Conservation (phyloP, 2,888 invertebrate genomes). For the Atrina japonica region DNA sequence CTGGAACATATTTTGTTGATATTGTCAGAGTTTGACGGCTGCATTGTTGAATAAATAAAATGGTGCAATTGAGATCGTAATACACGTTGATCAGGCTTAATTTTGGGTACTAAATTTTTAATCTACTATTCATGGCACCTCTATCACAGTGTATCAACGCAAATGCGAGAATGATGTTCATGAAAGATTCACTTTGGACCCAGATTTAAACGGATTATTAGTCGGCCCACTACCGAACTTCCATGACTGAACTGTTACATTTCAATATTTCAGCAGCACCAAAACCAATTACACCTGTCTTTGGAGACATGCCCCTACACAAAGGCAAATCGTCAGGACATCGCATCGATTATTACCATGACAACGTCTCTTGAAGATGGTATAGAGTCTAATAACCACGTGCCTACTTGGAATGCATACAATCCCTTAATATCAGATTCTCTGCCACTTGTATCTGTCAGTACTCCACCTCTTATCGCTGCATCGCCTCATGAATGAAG, state of each 20-base stretch:
- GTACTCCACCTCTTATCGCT: constrained; percentile 11
- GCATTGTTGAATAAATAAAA: too few species aligned
- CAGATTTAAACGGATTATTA: not conserved
- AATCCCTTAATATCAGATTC: not conserved
- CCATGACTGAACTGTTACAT: not conserved
- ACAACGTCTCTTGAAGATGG: too few species aligned
- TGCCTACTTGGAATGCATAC: constrained; percentile 10
- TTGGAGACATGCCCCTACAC: not conserved
- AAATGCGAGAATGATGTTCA: not conserved
- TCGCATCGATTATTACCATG: too few species aligned
- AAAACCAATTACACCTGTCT: not conserved
- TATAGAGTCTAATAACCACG: too few species aligned
- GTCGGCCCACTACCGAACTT: not conserved
- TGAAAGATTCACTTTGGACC: not conserved
- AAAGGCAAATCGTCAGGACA: too few species aligned
- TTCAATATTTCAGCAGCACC: constrained; percentile 1
- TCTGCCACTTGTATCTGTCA: constrained; percentile 3
- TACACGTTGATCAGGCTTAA: too few species aligned
- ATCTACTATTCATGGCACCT: not conserved
- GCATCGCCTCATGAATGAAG: constrained; percentile 21
- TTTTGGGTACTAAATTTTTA: too few species aligned
- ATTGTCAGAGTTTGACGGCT: too few species aligned
- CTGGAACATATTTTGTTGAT: too few species aligned
- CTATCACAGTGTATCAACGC: not conserved
- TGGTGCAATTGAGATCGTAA: too few species aligned